These are phyloP conservation scores for Chrysodeixis includens DNA, from an alignment of 2,888 invertebrate species.

Conservation along the genomic window DNA sequence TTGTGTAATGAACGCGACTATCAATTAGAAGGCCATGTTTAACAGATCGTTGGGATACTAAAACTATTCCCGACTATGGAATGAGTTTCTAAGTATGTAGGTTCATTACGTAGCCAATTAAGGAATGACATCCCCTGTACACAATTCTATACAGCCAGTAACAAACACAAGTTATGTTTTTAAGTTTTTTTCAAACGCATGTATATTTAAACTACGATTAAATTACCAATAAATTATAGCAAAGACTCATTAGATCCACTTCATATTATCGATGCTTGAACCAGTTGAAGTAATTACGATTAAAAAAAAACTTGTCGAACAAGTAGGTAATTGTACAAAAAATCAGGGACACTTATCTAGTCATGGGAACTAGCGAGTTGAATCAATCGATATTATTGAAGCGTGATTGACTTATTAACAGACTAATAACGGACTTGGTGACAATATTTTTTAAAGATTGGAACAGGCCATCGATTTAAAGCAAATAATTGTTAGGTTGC, in stretches of 20 bases:
- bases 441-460: constrained; percentile 7
- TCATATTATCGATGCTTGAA: constrained; percentile 49
- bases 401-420: constrained; percentile 54
- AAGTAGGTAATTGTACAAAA: constrained; percentile 60
- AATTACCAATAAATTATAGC: constrained; percentile 44
- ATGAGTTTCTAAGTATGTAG: background rate
- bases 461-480: too few species aligned
- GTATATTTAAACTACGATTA: constrained; percentile 24
- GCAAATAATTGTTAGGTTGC: too few species aligned
- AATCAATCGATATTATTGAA: constrained; percentile 55
- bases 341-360: constrained; percentile 60
- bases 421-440: constrained; percentile 31
- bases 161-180: constrained; percentile 11
- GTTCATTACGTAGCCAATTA: background rate
- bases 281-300: constrained; percentile 60
- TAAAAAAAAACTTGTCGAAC: constrained; percentile 61
- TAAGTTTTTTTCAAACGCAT: constrained; percentile 8
- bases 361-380: constrained; percentile 59
- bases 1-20: background rate
- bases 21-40: background rate
- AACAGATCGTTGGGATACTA: background rate
- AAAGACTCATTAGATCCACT: constrained; percentile 45
- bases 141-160: too few species aligned
- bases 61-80: background rate
- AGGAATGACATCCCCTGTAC: background rate